Evolutionary conservation across 1,140 invertebrate species (phyloP), one percentile per base, ranked within the genome.

Genomic region (Macrostomum lignano): DNA sequence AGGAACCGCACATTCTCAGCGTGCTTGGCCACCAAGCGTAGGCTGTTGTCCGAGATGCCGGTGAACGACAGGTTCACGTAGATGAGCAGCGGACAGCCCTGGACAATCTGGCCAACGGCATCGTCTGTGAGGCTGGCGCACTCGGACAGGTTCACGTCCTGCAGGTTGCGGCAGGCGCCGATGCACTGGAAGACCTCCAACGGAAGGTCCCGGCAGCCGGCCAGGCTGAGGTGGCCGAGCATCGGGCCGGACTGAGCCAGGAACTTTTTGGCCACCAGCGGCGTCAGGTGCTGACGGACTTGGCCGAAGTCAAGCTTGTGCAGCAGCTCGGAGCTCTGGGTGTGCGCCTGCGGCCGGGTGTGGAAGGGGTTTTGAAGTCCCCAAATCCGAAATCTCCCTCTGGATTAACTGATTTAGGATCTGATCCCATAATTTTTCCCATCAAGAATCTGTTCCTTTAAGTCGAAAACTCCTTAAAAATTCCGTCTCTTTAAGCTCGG

Each of bases 51-150:
- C n/a, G 53, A 56, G 11, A 59, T 43, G 11, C 35, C 35, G n/a
- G 52, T 55, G 35, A 49, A 45, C 5, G 54, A 54, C 10, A 59
- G 35, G 40, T 59, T 59, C n/a, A 59, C 42, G 37, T 55, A 58
- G 7, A 57, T 39, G 10, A 59, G 32, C 26, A 55, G 53, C 31
- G 44, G 45, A 40, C 55, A 59, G 24, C 54, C 51, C 25, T 46
- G 43, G 19, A 44, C 39, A 6, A 57, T 44, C 30, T 5, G 9
- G 15, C 19, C 9, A 28, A 5, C 15, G 19, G 19, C 3, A 44
- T 48, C 46, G 36, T 57, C 55, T 42, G 50, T 51, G 2, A 58
- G 20, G 14, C 44, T 44, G n/a, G 34, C 34, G 37, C 52, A 56
- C 29, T 55, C 46, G 1, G 53, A 56, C 17, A 59, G 34, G 40